Conservation (phyloP, 2,797 vertebrate genomes). For the Adrianichthys oophorus region DNA sequence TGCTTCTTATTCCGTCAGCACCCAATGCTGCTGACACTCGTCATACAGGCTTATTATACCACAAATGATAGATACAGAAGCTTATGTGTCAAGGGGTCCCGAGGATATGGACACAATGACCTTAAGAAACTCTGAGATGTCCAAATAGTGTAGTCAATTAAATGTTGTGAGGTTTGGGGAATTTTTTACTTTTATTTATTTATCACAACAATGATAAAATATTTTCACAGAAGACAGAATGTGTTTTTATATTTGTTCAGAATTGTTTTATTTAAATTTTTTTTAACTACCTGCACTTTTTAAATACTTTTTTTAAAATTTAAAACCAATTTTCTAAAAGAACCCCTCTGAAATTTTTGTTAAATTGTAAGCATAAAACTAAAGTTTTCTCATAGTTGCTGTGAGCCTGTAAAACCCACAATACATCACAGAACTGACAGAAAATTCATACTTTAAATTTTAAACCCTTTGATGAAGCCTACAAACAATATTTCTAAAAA, state of each 20-base stretch:
- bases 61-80: conserved; percentile 61
- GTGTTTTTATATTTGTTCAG: not conserved
- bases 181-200: conserved; percentile 18
- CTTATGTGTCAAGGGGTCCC: conserved; percentile 35
- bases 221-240: conserved; percentile 19
- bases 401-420: no score
- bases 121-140: conserved; percentile 12
- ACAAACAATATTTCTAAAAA: no score
- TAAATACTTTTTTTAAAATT: conserved; percentile 15
- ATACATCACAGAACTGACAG: no score
- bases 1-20: conserved; percentile 60
- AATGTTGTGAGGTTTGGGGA: not conserved
- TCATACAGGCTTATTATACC: conserved; percentile 58
- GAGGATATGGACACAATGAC: conserved; percentile 4
- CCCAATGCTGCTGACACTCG: conserved; percentile 59
- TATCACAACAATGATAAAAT: conserved; percentile 10
- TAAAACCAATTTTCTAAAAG: not conserved
- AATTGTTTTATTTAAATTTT: not conserved
- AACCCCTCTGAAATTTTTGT: no score
- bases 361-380: no score
- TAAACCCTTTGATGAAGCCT: no score
- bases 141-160: conserved; percentile 14
- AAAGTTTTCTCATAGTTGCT: no score
- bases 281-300: not conserved
- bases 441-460: no score